These are phyloP conservation scores for Scaptomyza caliginosa DNA, from an alignment of 2,888 invertebrate genomes.

Conservation along the genomic window DNA sequence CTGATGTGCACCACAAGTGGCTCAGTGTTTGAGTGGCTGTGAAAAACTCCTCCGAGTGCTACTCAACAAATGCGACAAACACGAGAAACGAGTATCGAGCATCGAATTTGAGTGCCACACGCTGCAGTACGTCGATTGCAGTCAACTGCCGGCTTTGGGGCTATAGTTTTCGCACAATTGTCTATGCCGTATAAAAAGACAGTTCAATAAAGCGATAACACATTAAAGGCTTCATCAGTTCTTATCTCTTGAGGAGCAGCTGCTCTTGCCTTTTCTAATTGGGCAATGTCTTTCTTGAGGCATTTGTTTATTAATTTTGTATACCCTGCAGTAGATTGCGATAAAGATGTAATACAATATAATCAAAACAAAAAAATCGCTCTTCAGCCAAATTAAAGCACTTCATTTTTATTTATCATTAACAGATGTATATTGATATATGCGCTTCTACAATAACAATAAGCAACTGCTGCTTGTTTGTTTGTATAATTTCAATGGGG, in stretches of 20 bases:
- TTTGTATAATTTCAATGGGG: not conserved
- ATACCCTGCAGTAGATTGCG: not conserved
- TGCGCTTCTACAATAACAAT: not conserved
- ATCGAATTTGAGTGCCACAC: constrained; percentile 11
- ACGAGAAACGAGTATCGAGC: constrained; percentile 3
- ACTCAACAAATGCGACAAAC: constrained; percentile 16
- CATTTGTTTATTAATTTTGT: constrained; percentile 10
- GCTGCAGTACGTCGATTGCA: constrained; percentile 28
- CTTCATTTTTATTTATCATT: not conserved
- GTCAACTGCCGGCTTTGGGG: constrained; percentile 10
- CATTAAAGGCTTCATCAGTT: constrained; percentile 7
- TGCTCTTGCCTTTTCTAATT: constrained; percentile 4
- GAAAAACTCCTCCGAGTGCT: constrained; percentile 11
- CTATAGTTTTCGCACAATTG: not conserved
- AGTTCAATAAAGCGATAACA: constrained; percentile 4
- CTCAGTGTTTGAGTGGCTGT: constrained; percentile 24
- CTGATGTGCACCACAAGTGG: constrained; percentile 27
- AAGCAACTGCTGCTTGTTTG: not conserved
- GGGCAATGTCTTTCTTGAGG: constrained; percentile 7
- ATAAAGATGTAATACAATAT: not conserved
- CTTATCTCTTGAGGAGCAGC: constrained; percentile 8
- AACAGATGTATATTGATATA: not conserved
- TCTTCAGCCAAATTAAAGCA: not conserved
- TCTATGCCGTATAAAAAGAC: not conserved
- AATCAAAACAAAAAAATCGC: not conserved